Conservation (phyloP, 2,888 invertebrate species). For the Agrochola macilenta region DNA sequence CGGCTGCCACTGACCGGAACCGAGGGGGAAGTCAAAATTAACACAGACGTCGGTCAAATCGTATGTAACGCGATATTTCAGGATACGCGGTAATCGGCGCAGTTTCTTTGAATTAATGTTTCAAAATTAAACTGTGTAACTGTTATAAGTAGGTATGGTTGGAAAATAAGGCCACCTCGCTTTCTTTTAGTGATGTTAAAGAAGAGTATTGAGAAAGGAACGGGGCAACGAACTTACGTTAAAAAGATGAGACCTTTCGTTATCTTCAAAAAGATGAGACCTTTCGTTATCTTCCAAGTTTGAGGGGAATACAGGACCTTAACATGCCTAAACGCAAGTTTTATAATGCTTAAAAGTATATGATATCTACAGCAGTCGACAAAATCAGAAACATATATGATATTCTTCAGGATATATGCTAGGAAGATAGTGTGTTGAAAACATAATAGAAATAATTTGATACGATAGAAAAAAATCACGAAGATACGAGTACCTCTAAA, state of each 20-base stretch:
- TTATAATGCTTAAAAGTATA: no score
- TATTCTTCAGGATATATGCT: no score
- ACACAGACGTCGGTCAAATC: constrained; percentile 32
- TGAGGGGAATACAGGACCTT: no score
- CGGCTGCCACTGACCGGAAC: constrained; percentile 37
- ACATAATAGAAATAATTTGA: no score
- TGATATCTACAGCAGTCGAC: no score
- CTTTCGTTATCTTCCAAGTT: no score
- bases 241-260: neutral
- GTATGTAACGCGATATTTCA: constrained; percentile 44
- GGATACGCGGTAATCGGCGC: constrained; percentile 41
- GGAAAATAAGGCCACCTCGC: neutral
- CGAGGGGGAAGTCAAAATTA: constrained; percentile 52
- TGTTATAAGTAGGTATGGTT: neutral
- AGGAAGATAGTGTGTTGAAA: no score
- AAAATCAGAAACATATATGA: no score
- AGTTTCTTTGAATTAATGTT: constrained; percentile 44
- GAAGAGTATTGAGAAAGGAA: neutral
- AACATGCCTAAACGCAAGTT: no score
- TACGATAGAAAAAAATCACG: no score
- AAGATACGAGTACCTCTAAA: no score
- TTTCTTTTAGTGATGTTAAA: neutral
- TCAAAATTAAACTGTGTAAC: constrained; percentile 15
- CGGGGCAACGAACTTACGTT: neutral
- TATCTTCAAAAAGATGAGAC: no score